Percentiles rank a stretch among this genome's conserved stretches.
These are phyloP conservation scores for Percopsis transmontana DNA, from an alignment of 2,113 vertebrate species.

Conservation along the genomic window DNA sequence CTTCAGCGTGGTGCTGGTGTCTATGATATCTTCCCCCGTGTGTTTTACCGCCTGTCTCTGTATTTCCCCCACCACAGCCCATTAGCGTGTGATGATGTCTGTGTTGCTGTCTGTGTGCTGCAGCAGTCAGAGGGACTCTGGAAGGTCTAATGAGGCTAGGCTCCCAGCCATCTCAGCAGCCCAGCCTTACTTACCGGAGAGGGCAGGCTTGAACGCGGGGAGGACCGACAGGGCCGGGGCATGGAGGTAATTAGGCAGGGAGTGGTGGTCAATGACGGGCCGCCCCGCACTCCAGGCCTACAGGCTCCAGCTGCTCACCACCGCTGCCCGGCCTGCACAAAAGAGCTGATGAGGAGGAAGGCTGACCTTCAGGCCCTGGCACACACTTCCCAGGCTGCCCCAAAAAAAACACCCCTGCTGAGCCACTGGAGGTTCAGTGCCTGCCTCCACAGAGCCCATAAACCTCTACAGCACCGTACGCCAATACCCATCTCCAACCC, in stretches of 20 bases:
- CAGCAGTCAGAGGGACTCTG: conserved; percentile 64
- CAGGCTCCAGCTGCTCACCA: conserved; percentile 65
- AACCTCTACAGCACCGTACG: conserved; percentile 47
- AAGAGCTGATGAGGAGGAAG: conserved; percentile 70
- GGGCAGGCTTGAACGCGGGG: conserved; percentile 56
- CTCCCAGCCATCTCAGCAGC: conserved; percentile 65
- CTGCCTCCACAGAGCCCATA: conserved; percentile 20
- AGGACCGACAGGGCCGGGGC: conserved; percentile 51
- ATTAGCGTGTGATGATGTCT: conserved; percentile 52
- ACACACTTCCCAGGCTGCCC: conserved; percentile 66
- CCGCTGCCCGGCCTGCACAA: conserved; percentile 50
- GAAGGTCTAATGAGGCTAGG: conserved; percentile 75
- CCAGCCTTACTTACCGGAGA: conserved; percentile 75
- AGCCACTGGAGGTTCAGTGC: conserved; percentile 62
- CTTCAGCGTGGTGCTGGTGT: conserved; percentile 16
- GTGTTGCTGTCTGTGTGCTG: conserved; percentile 42
- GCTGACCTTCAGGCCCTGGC: conserved; percentile 76
- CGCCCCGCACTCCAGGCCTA: conserved; percentile 51
- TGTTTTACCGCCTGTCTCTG: conserved; percentile 51
- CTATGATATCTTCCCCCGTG: conserved; percentile 43
- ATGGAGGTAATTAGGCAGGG: conserved; percentile 77
- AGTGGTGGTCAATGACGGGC: conserved; percentile 76
- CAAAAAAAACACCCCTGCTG: conserved; percentile 42
- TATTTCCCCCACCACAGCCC: conserved; percentile 28
- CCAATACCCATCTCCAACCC: conserved; percentile 41